These are phyloP conservation scores for Proales similis DNA, from an alignment of 1,140 invertebrate genomes.

Conservation along the genomic window DNA sequence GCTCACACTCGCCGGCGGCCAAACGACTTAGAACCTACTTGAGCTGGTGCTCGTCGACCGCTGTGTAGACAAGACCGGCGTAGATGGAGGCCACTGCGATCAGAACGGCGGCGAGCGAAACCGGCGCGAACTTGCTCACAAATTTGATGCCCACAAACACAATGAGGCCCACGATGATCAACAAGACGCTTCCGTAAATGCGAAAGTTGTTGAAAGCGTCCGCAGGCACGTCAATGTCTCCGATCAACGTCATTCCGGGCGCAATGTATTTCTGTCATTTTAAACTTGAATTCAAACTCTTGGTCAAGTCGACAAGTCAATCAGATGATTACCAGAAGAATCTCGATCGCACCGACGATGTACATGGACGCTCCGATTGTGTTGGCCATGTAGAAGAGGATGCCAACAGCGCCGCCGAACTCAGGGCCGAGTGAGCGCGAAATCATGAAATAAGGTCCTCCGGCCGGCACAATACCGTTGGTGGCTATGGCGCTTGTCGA, in stretches of 20 bases:
- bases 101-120: conserved; percentile 92
- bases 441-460: conserved; percentile 99
- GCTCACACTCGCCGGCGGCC: too few relatives aligned
- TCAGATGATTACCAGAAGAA: too few relatives aligned
- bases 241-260: conserved; percentile 79
- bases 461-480: conserved; percentile 94
- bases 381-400: conserved; percentile 95
- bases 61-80: conserved; percentile 58
- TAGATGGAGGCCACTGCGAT: conserved; percentile 90
- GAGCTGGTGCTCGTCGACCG: too few relatives aligned
- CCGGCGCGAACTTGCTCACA: conserved; percentile 94
- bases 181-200: conserved; percentile 81
- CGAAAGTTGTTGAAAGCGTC: conserved; percentile 77
- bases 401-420: conserved; percentile 93
- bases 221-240: conserved; percentile 57
- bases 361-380: conserved; percentile 98
- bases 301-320: too few relatives aligned
- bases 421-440: conserved; percentile 92
- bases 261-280: conserved; percentile 98
- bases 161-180: conserved; percentile 81
- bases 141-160: conserved; percentile 95
- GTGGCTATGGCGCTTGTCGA: conserved; percentile 99
- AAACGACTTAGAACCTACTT: too few relatives aligned
- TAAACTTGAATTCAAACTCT: too few relatives aligned
- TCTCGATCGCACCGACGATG: conserved; percentile 86